phyloP scores from a whole-genome alignment of 2,113 vertebrate genomes.

The Sinosuthora webbiana region DNA sequence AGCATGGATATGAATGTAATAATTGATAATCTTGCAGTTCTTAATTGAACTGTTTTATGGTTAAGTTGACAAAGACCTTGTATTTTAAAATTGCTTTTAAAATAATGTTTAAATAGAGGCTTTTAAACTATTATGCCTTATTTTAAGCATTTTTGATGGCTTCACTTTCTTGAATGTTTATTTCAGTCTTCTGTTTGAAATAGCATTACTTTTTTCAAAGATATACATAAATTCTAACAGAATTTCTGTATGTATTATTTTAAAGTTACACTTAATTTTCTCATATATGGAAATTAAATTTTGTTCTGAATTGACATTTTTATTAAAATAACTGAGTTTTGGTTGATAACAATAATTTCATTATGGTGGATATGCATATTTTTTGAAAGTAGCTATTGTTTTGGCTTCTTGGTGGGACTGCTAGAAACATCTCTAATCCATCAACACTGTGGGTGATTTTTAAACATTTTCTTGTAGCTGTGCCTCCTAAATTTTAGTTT shows the following conservation, averaged over 20 bases:
- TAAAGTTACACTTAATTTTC: background rate
- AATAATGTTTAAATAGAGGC: background rate
- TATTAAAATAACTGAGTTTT: background rate
- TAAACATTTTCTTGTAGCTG: background rate
- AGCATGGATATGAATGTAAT: background rate
- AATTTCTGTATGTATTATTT: background rate
- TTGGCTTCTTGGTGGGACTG: background rate
- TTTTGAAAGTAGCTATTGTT: background rate
- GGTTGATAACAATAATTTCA: background rate
- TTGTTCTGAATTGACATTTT: background rate
- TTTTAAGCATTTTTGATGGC: fast-evolving
- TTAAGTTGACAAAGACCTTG: background rate
- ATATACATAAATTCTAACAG: background rate
- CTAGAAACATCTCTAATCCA: background rate
- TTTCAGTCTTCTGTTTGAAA: background rate
- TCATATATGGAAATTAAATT: background rate
- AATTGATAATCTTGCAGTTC: background rate
- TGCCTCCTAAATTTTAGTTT: background rate
- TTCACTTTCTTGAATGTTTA: background rate
- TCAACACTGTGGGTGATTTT: background rate
- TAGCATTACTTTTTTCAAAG: background rate
- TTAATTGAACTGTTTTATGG: background rate
- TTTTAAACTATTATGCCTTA: background rate
- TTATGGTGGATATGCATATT: background rate
- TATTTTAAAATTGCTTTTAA: background rate